Base-by-base conservation (phyloP, 2,113 vertebrate species). In the Carlito syrichta region DNA sequence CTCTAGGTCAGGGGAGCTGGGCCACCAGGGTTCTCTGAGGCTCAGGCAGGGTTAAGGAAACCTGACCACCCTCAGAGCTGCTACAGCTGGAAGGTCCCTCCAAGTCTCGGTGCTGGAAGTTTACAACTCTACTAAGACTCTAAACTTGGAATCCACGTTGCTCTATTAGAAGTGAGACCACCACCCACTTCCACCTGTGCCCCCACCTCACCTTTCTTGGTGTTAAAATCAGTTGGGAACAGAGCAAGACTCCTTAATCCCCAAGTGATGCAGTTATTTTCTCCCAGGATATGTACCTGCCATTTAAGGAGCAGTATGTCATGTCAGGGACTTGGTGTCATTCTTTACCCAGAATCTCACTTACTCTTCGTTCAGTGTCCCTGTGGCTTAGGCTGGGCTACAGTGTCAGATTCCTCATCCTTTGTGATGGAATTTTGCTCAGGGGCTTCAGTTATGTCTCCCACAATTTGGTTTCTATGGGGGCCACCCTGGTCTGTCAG, bases 151-250 rank as follows among this genome's bases (percentile, higher is more conserved):
- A 23, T 74, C 45, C 81, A 71, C 14, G 52, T 23, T 56, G 52
- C 45, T 82, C 2, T 90, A 27, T 43, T 10, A 19, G 60, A 56
- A 8, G 38, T 43, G 45, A 78, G 43, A 77, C 16, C 23, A 35
- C 32, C 0, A 2, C 16, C 27, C 73, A 32, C 13, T 71, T 23
- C 27, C 25, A 14, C 13, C 7, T 13, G 20, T 20, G 2, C n/a
- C 9, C 38, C 4, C 8, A 16, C 27, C 2, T 2, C 1, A 16
- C 27, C 2, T 2, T 1, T 17, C 23, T 77, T 73, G 8, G 7
- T 3, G 1, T 79, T 48, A 38, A 86, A 27, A 35, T 19, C 30
- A 88, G 12, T 6, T n/a, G 50, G 50, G 25, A n/a, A n/a, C 20
- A 19, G 50, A 78, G 20, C 43, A 43, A 30, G 17, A 45, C 50